Percentiles rank a stretch among this genome's conserved stretches.
These are phyloP conservation scores for Drusus annulatus DNA, from an alignment of 1,140 invertebrate genomes.

Conservation along the genomic window DNA sequence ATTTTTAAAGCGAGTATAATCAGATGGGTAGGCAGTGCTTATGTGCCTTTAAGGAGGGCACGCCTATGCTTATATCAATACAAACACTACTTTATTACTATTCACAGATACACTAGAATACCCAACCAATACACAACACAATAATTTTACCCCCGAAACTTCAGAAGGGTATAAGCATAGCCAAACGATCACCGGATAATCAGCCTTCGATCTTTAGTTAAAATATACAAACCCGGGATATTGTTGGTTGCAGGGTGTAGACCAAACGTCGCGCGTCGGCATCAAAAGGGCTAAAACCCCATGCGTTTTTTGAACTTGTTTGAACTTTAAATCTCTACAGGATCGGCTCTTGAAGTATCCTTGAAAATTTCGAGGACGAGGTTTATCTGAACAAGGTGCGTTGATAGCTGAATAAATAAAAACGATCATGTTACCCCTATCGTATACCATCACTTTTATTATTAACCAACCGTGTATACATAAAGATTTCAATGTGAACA, in stretches of 20 bases:
- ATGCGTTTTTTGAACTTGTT: slow-evolving; percentile 2
- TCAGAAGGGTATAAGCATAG: not conserved
- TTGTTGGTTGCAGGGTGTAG: too few species aligned
- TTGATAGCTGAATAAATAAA: too few species aligned
- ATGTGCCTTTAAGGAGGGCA: too few species aligned
- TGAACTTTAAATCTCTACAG: not conserved
- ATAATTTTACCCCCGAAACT: not conserved
- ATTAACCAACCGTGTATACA: too few species aligned
- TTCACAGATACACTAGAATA: too few species aligned
- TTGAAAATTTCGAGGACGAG: not conserved
- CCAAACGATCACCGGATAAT: not conserved
- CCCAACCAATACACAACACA: not conserved
- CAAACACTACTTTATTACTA: too few species aligned
- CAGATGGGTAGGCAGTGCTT: too few species aligned
- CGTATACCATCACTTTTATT: too few species aligned
- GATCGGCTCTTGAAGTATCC: not conserved
- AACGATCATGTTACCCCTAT: not conserved
- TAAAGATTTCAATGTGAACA: too few species aligned
- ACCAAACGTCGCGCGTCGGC: not conserved
- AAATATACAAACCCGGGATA: too few species aligned
- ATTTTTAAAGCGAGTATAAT: too few species aligned
- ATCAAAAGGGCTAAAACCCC: not conserved
- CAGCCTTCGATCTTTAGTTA: not conserved
- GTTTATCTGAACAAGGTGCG: not conserved
- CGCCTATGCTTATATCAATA: too few species aligned